These are phyloP conservation scores for Chloebia gouldiae DNA, from an alignment of 2,113 vertebrate species.

Conservation along the genomic window DNA sequence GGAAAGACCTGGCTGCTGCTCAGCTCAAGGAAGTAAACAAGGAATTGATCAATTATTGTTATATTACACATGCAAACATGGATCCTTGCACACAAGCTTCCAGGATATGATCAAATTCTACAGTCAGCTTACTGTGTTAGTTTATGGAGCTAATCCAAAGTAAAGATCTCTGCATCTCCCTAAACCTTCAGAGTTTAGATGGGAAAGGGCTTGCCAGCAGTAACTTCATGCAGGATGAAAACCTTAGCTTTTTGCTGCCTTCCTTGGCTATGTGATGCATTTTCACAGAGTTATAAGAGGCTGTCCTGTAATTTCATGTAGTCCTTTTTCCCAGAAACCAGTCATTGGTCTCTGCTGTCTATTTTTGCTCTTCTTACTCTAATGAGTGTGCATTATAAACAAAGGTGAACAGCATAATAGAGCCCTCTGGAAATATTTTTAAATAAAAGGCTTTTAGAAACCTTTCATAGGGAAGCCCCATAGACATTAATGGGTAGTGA, in stretches of 20 bases:
- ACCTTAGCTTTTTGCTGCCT: not conserved
- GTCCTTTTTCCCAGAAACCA: not conserved
- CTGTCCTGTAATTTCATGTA: not conserved
- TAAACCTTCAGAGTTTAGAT: not conserved
- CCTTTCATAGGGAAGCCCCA: not conserved
- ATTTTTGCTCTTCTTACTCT: not conserved
- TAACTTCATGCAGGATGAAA: not conserved
- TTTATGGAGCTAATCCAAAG: not conserved
- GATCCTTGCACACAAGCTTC: not conserved
- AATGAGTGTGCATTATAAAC: not conserved
- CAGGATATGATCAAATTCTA: not conserved
- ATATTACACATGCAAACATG: not conserved
- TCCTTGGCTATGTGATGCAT: not conserved
- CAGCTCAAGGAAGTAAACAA: not conserved
- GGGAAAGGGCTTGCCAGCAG: not conserved
- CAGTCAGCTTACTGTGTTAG: not conserved
- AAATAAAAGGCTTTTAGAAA: slow-evolving; percentile 40
- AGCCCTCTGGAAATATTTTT: not conserved
- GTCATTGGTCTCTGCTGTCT: not conserved
- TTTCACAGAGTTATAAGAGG: not conserved
- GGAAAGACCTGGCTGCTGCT: not conserved
- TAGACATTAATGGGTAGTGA: slow-evolving; percentile 6
- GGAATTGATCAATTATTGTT: not conserved
- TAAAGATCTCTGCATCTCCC: not conserved
- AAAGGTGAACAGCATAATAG: not conserved